Base-by-base conservation (phyloP, 2,113 vertebrate genomes). In the Okapia johnstoni region DNA sequence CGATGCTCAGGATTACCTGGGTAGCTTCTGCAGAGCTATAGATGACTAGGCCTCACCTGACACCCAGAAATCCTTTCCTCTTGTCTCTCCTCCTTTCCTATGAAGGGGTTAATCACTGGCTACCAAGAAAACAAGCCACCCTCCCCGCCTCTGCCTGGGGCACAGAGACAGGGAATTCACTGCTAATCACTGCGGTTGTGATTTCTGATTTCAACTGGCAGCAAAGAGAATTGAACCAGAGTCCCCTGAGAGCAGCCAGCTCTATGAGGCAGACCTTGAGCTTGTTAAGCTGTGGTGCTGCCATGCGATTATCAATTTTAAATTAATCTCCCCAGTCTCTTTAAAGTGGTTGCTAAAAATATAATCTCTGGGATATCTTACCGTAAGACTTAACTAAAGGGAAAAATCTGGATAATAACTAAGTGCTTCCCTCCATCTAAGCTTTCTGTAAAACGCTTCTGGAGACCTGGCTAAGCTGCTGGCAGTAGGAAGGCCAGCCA, bases 191-290 rank as follows among this genome's bases (percentile, higher is more conserved):
- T 98, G 98, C 57, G 95, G 98, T 99, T 99, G 99, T 99, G 99
- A 99, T 99, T 99, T 98, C 98, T 99, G 99, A 99, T 99, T 99
- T 98, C 99, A 98, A 96, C 98, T 99, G 99, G 99, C 99, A 99
- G 99, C 99, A 99, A 16, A 85, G 99, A 98, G 98, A 99, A 99
- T 98, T 99, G 98, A 98, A 99, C 98, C 94, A 36, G 46, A 40
- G 97, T 99, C 99, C 98, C 99, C 96, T 0, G 98, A 98, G 99
- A 98, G 92, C 97, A 96, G 97, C 95, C 95, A 93, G 98, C 98
- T 98, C 97, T 95, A 73, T 83, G 4, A 98, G 98, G 98, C 98
- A 98, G 98, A 98, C 98, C 98, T 98, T 94, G 98, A 98, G 98
- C 99, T 99, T 99, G 99, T 99, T 99, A 99, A 99, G 93, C 98